A percentile compares a stretch with the other conserved stretches of the same genome.
These are phyloP conservation scores for Echiichthys vipera DNA, from an alignment of 2,797 vertebrate species.

Conservation along the genomic window DNA sequence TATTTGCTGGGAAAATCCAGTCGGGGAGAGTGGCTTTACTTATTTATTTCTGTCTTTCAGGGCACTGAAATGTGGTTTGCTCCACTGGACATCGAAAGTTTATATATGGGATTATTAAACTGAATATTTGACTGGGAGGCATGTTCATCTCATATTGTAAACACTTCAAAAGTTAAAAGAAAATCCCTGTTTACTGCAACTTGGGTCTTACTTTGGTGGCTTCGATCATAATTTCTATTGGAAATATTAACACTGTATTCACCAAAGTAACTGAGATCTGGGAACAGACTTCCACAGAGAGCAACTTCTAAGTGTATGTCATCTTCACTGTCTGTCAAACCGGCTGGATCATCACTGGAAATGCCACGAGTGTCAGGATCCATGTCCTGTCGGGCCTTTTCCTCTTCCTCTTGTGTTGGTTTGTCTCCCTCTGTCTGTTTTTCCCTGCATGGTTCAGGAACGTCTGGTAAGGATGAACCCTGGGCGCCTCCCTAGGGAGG, in stretches of 20 bases:
- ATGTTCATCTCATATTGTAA: conserved; percentile 3
- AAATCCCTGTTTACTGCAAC: neutral
- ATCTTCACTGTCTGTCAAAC: no score
- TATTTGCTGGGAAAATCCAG: conserved; percentile 6
- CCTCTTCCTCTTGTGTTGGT: no score
- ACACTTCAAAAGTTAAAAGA: conserved; percentile 1
- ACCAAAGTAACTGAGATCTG: neutral
- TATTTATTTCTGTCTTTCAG: conserved; percentile 13
- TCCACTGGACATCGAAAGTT: conserved; percentile 3
- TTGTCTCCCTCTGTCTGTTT: no score
- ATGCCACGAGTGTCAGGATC: no score
- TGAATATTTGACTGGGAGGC: conserved; percentile 14
- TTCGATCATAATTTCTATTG: neutral
- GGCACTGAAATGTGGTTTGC: conserved; percentile 3
- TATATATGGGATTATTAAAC: conserved; percentile 20
- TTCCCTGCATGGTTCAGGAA: no score
- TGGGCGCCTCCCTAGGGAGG: no score
- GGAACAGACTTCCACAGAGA: neutral
- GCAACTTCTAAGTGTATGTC: no score
- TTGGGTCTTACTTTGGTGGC: neutral
- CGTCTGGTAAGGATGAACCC: no score
- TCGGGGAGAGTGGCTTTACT: neutral
- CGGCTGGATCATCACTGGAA: no score
- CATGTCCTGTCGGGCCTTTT: no score
- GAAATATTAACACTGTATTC: neutral